Conservation (phyloP, 2,113 vertebrate genomes). For the Dipodomys merriami region DNA sequence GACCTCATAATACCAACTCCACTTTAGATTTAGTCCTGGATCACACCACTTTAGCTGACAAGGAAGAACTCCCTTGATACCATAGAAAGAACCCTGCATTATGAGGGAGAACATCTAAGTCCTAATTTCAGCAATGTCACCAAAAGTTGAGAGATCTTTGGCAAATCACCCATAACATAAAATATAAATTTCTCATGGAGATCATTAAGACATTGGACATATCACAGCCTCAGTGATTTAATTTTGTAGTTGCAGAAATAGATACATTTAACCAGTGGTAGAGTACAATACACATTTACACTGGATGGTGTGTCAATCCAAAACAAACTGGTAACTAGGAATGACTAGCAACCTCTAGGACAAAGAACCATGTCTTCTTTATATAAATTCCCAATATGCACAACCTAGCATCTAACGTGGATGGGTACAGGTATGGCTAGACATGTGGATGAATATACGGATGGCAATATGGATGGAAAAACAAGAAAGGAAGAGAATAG, state of each 20-base stretch:
- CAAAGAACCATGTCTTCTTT: not conserved
- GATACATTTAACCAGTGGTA: not conserved
- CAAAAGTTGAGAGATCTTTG: not conserved
- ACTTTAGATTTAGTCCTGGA: not conserved
- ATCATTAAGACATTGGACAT: not conserved
- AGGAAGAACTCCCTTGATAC: not conserved
- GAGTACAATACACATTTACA: not conserved
- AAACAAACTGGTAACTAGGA: not conserved
- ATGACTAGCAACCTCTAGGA: not conserved
- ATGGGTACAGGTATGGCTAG: not conserved
- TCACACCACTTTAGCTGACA: not conserved
- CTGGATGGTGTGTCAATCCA: not conserved
- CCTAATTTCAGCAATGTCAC: not conserved
- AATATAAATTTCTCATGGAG: not conserved
- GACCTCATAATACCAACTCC: not conserved
- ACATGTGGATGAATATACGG: not conserved
- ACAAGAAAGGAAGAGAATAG: too few species aligned
- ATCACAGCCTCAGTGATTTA: not conserved
- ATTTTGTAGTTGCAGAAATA: conserved; percentile 9
- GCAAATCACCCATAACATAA: not conserved
- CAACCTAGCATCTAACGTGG: not conserved
- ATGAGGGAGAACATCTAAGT: not conserved
- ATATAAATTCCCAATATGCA: not conserved
- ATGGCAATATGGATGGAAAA: not conserved
- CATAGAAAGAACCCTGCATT: not conserved